Base-by-base conservation (phyloP, 2,797 vertebrate species). In the Apogon talboti region DNA sequence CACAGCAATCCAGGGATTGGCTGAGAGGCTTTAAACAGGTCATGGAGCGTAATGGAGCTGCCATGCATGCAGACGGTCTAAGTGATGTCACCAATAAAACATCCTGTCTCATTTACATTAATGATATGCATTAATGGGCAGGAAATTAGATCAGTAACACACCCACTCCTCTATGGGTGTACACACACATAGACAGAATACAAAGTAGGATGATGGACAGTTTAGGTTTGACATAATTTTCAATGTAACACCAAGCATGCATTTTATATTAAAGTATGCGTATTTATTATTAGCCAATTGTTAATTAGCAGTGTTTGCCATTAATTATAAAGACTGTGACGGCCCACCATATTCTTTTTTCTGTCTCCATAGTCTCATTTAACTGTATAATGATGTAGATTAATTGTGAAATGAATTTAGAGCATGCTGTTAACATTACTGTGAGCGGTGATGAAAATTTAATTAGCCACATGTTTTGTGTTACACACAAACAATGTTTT, bases 61-160 rank as follows among this genome's bases (percentile, higher is more conserved):
- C 57, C 68, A 58, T 58, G 71, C 58, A 37, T 48, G 62, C 51
- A 59, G 66, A 56, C 70, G 79, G 72, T 78, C 52, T 68, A 64
- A 76, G 67, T 60, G 49, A 79, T 80, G 78, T 85, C 71, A 78
- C 70, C 78, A 78, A 53, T 83, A 73, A 77, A 67, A 74, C 65
- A 74, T 62, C 52, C 71, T 55, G 54, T 73, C 66, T 80, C 66
- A 43, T 79, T 86, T 80, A 76, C 71, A 80, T 71, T 76, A 69
- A 74, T 76, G 76, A 53, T 65, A 53, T 55, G 76, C 56, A 67
- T 79, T 82, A 68, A 82, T 55, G 67, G 48, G 43, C 64, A 41
- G 75, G 71, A 65, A 85, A 75, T 82, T 40, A 50, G 52, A 71
- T 81, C 71, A 45, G 71, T 49, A 33, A 66, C 62, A 71, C 70